Base-by-base conservation (phyloP, 2,888 invertebrate species). In the Latheticus oryzae region DNA sequence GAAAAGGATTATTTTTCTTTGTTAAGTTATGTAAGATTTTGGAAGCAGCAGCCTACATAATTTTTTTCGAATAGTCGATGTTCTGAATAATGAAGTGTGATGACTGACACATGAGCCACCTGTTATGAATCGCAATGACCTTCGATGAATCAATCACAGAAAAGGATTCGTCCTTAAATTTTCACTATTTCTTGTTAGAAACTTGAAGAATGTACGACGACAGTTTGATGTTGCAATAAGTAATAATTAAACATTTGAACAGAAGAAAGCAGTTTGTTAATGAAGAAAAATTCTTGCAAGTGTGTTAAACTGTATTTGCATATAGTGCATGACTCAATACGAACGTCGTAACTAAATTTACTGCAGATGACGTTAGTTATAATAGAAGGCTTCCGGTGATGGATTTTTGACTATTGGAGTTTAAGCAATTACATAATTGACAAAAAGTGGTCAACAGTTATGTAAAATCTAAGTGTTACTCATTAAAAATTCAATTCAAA, bases 91-190 rank as follows among this genome's bases (percentile, higher is more conserved):
- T 26, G 11, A 35, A 35, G 3, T 11, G 5, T 7, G 12, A 19
- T 23, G 38, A 38, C 23, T 16, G 11, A 38, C 13, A 23, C 38
- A 38, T 23, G 38, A 12, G 35, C 23, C 38, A 38, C 38, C 38
- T 38, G 38, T 38, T 38, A 19, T 37, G 17, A n/a, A n/a, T 38
- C 19, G 5, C n/a, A 7, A 23, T 9, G 38, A 38, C 38, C 38
- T 38, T 21, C 35, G 17, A 35, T 35, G 16, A 35, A n/a, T n/a
- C n/a, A n/a, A n/a, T n/a, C n/a, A n/a, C n/a, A n/a, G n/a, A n/a
- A n/a, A n/a, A n/a, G n/a, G n/a, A n/a, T n/a, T n/a, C n/a, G n/a
- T n/a, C n/a, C n/a, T n/a, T n/a, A n/a, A n/a, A n/a, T n/a, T n/a
- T n/a, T n/a, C n/a, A n/a, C n/a, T n/a, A n/a, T n/a, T n/a, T n/a